phyloP scores from a whole-genome alignment of 2,797 vertebrate genomes.

The Fistularia commersonii region DNA sequence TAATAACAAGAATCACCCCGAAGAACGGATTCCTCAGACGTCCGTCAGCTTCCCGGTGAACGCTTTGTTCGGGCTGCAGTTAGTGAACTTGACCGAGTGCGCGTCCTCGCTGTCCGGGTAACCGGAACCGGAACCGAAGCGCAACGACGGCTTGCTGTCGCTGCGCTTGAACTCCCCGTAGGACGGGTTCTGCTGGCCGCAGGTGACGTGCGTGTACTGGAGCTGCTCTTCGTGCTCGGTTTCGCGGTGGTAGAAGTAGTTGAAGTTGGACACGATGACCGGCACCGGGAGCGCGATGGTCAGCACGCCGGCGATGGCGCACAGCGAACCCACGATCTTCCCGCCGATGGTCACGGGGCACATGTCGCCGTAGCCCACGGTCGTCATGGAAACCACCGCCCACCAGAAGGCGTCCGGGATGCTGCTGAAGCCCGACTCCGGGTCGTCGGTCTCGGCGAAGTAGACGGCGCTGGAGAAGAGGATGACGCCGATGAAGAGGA shows the following conservation, averaged over 20 bases:
- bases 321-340: constrained; percentile 92
- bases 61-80: constrained; percentile 83
- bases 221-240: constrained; percentile 91
- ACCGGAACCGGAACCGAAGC: constrained; percentile 72
- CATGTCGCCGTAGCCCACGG: constrained; percentile 95
- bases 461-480: constrained; percentile 93
- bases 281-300: constrained; percentile 92
- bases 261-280: constrained; percentile 95
- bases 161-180: constrained; percentile 80
- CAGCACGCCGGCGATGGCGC: constrained; percentile 89
- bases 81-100: constrained; percentile 82
- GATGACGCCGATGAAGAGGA: constrained; percentile 90
- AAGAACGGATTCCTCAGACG: too few species aligned
- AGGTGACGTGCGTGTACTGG: constrained; percentile 91
- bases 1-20: not conserved
- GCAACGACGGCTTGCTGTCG: constrained; percentile 80
- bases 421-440: constrained; percentile 85
- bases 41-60: constrained; percentile 86
- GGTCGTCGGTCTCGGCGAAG: constrained; percentile 92
- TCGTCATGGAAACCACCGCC: constrained; percentile 96
- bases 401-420: constrained; percentile 98
- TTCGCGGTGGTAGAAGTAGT: constrained; percentile 96
- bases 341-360: constrained; percentile 91
- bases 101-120: constrained; percentile 80
- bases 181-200: constrained; percentile 80